These are phyloP conservation scores for Acipenser transmontanus DNA, from an alignment of 2,797 vertebrate genomes.

Conservation along the genomic window DNA sequence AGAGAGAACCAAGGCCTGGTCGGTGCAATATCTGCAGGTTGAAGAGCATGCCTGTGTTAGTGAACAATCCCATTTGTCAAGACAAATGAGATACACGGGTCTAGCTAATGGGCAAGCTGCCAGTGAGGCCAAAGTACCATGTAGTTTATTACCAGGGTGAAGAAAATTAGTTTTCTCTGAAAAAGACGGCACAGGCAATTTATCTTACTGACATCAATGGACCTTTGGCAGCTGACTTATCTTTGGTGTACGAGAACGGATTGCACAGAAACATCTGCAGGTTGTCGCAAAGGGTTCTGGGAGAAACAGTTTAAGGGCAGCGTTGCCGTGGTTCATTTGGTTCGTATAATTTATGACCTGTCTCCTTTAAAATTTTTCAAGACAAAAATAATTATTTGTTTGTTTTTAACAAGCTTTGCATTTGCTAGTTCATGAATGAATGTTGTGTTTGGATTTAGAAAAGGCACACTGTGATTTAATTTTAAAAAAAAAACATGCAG, in stretches of 20 bases:
- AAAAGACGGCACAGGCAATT: slow-evolving; percentile 43
- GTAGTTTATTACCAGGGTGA: slow-evolving; percentile 53
- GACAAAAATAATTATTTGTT: slow-evolving; percentile 11
- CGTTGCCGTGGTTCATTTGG: slow-evolving; percentile 8
- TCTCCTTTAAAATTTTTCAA: background rate
- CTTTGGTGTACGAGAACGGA: slow-evolving; percentile 40
- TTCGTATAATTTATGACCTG: slow-evolving; percentile 13
- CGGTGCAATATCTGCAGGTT: slow-evolving; percentile 26
- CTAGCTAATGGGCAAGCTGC: slow-evolving; percentile 34
- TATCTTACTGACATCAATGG: slow-evolving; percentile 51
- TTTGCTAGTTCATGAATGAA: too few relatives aligned
- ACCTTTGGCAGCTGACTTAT: slow-evolving; percentile 50
- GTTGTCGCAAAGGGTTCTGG: slow-evolving; percentile 21
- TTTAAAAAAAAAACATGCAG: too few relatives aligned
- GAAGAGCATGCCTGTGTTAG: slow-evolving; percentile 28
- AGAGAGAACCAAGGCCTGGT: slow-evolving; percentile 12
- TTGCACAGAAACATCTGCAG: slow-evolving; percentile 34
- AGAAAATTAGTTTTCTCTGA: slow-evolving; percentile 56
- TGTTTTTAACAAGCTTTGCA: background rate
- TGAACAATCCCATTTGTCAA: slow-evolving; percentile 45
- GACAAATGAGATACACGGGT: slow-evolving; percentile 38
- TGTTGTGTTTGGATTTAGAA: too few relatives aligned
- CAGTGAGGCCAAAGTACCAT: slow-evolving; percentile 35
- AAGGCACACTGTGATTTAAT: too few relatives aligned
- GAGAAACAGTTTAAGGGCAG: slow-evolving; percentile 12